Conservation (phyloP, 2,113 vertebrate species). For the Neotoma lepida region DNA sequence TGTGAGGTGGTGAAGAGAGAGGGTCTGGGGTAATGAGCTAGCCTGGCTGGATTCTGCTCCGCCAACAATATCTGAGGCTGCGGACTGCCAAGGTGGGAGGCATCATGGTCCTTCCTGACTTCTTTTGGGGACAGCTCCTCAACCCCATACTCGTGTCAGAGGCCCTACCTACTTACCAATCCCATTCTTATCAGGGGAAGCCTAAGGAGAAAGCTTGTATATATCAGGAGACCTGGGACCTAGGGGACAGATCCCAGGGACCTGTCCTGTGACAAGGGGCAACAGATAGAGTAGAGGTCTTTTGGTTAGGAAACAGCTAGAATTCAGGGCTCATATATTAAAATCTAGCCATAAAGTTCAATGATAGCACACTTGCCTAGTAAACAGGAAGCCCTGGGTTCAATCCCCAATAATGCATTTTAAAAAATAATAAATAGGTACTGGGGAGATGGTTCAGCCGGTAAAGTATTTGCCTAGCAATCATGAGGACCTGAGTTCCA, state of each 20-base stretch:
- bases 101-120: not conserved
- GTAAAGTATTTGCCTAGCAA: not conserved
- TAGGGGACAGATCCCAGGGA: not conserved
- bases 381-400: not conserved
- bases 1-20: constrained; percentile 45
- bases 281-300: not conserved
- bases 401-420: not conserved
- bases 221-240: not conserved
- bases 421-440: not conserved
- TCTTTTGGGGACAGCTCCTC: not conserved
- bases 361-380: not conserved
- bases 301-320: constrained; percentile 39
- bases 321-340: constrained; percentile 16
- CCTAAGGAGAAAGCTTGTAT: not conserved
- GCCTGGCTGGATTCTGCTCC: not conserved
- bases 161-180: not conserved
- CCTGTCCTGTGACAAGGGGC: not conserved
- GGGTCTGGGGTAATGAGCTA: constrained; percentile 14
- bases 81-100: not conserved
- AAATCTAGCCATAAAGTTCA: not conserved
- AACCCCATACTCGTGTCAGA: not conserved
- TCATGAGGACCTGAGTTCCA: not conserved
- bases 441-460: not conserved
- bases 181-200: not conserved
- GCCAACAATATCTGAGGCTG: not conserved